These are phyloP conservation scores for Drosophila robusta DNA, from an alignment of 2,888 invertebrate species.

Conservation along the genomic window DNA sequence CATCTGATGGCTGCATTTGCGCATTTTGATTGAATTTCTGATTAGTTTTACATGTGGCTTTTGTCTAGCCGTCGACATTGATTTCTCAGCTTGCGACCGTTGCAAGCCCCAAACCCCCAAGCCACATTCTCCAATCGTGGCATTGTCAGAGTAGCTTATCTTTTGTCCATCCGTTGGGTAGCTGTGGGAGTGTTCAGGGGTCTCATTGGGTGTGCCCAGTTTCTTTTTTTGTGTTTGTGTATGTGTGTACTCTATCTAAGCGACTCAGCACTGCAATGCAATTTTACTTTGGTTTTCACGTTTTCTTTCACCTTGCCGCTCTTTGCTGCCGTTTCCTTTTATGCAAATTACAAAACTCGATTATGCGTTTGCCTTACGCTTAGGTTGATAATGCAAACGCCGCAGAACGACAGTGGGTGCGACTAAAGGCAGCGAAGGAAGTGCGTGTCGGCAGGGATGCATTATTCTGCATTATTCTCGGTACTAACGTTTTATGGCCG, in stretches of 20 bases:
- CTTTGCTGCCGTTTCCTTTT: slow-evolving; percentile 22
- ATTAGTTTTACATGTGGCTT: slow-evolving; percentile 71
- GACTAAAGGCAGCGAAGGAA: slow-evolving; percentile 9
- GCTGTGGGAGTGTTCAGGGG: slow-evolving; percentile 18
- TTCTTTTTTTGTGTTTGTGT: not conserved
- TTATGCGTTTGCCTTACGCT: slow-evolving; percentile 8
- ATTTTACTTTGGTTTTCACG: slow-evolving; percentile 28
- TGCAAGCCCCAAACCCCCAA: slow-evolving; percentile 21
- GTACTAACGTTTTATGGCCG: slow-evolving; percentile 19
- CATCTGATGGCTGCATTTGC: slow-evolving; percentile 44
- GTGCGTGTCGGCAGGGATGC: slow-evolving; percentile 1
- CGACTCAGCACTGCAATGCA: slow-evolving; percentile 17
- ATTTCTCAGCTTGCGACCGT: slow-evolving; percentile 67
- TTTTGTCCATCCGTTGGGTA: slow-evolving; percentile 21
- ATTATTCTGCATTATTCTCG: slow-evolving; percentile 20
- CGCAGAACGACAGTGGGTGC: slow-evolving; percentile 13
- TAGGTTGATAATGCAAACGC: slow-evolving; percentile 21
- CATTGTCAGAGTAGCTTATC: slow-evolving; percentile 50
- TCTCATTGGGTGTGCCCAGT: slow-evolving; percentile 20
- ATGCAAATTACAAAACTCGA: slow-evolving; percentile 30
- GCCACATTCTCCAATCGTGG: slow-evolving; percentile 8
- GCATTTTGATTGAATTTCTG: slow-evolving; percentile 76
- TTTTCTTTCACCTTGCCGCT: slow-evolving; percentile 18
- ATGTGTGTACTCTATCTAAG: not conserved
- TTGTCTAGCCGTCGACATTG: slow-evolving; percentile 67